These are phyloP conservation scores for Cheilosia grossa DNA, from an alignment of 2,888 invertebrate genomes.

Conservation along the genomic window DNA sequence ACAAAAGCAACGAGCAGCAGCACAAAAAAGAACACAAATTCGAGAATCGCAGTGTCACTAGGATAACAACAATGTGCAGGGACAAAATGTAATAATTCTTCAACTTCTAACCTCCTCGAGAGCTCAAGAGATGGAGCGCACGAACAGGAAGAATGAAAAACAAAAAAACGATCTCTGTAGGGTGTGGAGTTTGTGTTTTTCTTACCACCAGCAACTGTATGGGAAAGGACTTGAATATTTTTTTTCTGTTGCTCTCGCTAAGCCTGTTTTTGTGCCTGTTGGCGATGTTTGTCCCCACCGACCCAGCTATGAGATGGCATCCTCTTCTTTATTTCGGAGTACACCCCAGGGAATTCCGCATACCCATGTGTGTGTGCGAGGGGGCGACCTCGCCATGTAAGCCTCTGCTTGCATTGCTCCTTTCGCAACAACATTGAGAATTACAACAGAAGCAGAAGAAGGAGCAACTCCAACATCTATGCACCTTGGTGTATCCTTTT, in stretches of 20 bases:
- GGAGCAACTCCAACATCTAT: conserved; percentile 28
- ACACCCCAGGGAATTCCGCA: conserved; percentile 1
- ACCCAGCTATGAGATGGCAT: conserved; percentile 58
- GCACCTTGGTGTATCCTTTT: conserved; percentile 60
- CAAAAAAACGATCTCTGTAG: not conserved
- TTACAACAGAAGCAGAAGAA: conserved; percentile 60
- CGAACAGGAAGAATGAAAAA: not conserved
- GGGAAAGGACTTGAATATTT: conserved; percentile 19
- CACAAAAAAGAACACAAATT: conserved; percentile 8
- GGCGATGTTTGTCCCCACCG: conserved; percentile 68
- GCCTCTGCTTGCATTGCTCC: conserved; percentile 35
- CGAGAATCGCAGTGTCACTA: conserved; percentile 61
- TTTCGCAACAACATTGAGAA: conserved; percentile 54
- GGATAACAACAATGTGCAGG: conserved; percentile 65
- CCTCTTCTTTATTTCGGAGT: conserved; percentile 34
- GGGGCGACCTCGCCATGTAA: conserved; percentile 59
- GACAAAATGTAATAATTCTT: conserved; percentile 73
- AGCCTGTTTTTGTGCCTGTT: conserved; percentile 73
- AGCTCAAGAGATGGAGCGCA: conserved; percentile 8
- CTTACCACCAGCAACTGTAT: conserved; percentile 17
- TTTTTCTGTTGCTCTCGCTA: conserved; percentile 11
- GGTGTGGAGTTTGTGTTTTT: conserved; percentile 54
- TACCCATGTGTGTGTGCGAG: conserved; percentile 44
- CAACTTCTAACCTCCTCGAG: conserved; percentile 67
- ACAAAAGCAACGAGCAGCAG: conserved; percentile 1